Percentiles rank a stretch among this genome's conserved stretches.
These are phyloP conservation scores for Thalassoma bifasciatum DNA, from an alignment of 2,113 vertebrate species.

Conservation along the genomic window DNA sequence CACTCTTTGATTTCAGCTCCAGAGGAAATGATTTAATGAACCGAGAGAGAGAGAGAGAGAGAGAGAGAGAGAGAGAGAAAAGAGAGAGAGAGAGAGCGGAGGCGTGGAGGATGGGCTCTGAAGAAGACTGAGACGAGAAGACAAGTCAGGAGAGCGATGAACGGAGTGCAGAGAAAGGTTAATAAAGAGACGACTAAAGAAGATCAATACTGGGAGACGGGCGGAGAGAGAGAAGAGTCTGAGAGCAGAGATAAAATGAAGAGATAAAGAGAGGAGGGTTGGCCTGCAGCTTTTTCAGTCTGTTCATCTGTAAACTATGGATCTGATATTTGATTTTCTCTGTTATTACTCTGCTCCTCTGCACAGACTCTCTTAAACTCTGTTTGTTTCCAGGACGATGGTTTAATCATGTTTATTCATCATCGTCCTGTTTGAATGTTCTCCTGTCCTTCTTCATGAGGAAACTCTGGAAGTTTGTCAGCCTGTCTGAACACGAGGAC, in stretches of 20 bases:
- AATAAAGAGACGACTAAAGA: constrained; percentile 67
- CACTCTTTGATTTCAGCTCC: not conserved
- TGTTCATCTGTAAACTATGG: not conserved
- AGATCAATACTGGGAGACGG: constrained; percentile 72
- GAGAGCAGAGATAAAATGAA: not conserved
- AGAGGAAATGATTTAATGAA: not conserved
- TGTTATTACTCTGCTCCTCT: not conserved
- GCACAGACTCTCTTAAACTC: not conserved
- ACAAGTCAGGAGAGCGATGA: constrained; percentile 54
- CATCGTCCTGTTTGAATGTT: too few species aligned
- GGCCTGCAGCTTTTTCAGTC: constrained; percentile 7
- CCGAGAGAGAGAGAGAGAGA: not conserved
- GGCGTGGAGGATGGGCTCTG: not conserved
- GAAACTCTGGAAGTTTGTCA: too few species aligned
- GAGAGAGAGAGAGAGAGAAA: constrained; percentile 23
- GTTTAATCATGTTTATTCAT: too few species aligned
- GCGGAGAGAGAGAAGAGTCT: not conserved
- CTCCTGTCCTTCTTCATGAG: too few species aligned
- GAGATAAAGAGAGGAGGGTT: constrained; percentile 3
- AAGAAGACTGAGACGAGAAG: constrained; percentile 9
- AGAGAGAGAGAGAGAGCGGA: not conserved
- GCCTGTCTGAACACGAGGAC: too few species aligned
- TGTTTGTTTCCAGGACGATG: not conserved
- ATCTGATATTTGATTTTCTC: constrained; percentile 23
- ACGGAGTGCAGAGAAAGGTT: constrained; percentile 47